phyloP scores from a whole-genome alignment of 2,113 vertebrate genomes.

The Solenodon paradoxus region DNA sequence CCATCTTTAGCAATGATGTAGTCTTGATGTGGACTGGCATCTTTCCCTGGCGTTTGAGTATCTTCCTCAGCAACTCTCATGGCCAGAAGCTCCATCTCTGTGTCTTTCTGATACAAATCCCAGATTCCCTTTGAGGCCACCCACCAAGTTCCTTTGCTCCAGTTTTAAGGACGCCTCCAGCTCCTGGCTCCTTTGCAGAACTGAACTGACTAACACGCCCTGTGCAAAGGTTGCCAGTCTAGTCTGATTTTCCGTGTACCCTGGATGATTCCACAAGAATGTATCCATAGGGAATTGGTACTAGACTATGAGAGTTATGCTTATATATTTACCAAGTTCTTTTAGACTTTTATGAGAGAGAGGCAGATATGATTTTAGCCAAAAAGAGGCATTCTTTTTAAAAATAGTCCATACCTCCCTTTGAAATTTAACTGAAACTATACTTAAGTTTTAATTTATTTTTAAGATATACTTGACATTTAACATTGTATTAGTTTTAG shows the following conservation, averaged over 20 bases:
- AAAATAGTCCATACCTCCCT: not conserved
- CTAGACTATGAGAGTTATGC: not conserved
- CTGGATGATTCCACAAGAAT: not conserved
- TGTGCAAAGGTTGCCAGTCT: not conserved
- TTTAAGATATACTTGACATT: not conserved
- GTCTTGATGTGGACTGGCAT: constrained; percentile 53
- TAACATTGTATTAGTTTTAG: not conserved
- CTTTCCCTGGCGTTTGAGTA: constrained; percentile 16
- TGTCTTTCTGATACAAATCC: constrained; percentile 33
- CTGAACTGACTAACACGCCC: not conserved
- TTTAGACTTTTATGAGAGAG: not conserved
- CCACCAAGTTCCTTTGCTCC: constrained; percentile 36
- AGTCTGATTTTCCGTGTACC: not conserved
- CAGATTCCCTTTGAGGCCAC: constrained; percentile 38
- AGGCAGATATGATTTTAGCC: not conserved
- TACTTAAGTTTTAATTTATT: not conserved
- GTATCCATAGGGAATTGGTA: not conserved
- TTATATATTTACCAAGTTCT: not conserved
- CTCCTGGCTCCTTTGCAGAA: not conserved
- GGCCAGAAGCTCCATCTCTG: constrained; percentile 4
- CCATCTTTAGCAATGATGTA: not conserved
- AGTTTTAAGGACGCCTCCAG: not conserved
- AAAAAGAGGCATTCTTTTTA: not conserved
- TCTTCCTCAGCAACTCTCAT: not conserved
- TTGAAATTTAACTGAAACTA: not conserved